phyloP scores from a whole-genome alignment of 2,888 invertebrate genomes.

The Buathra laborator region DNA sequence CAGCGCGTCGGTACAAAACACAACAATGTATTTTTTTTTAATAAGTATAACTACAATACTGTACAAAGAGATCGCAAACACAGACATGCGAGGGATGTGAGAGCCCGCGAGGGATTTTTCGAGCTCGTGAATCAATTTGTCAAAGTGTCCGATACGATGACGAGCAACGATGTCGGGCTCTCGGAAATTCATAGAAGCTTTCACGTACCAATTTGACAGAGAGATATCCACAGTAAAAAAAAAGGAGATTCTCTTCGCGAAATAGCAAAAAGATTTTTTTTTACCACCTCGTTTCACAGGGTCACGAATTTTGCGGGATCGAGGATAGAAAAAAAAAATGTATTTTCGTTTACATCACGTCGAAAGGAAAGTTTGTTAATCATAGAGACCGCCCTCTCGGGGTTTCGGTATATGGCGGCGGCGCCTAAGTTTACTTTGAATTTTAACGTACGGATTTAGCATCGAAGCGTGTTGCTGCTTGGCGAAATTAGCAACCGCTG shows the following conservation, averaged over 20 bases:
- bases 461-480: slow-evolving; percentile 12
- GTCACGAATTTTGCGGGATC: not conserved
- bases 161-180: slow-evolving; percentile 16
- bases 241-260: not conserved
- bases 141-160: slow-evolving; percentile 56
- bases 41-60: too few relatives aligned
- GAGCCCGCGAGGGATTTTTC: slow-evolving; percentile 9
- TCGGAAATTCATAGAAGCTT: slow-evolving; percentile 28
- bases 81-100: not conserved
- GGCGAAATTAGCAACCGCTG: slow-evolving; percentile 22
- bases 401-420: not conserved
- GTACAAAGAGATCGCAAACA: not conserved
- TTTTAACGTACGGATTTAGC: slow-evolving; percentile 33
- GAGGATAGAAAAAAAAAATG: not conserved
- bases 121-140: slow-evolving; percentile 53
- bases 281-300: slow-evolving; percentile 6
- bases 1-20: too few relatives aligned
- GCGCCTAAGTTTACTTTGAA: slow-evolving; percentile 38
- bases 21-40: too few relatives aligned
- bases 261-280: not conserved
- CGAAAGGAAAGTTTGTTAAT: slow-evolving; percentile 28
- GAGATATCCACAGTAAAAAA: not conserved
- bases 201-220: not conserved
- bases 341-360: not conserved
- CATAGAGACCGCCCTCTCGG: not conserved